phyloP scores from a whole-genome alignment of 1,140 invertebrate genomes.

The Heliothis virescens region DNA sequence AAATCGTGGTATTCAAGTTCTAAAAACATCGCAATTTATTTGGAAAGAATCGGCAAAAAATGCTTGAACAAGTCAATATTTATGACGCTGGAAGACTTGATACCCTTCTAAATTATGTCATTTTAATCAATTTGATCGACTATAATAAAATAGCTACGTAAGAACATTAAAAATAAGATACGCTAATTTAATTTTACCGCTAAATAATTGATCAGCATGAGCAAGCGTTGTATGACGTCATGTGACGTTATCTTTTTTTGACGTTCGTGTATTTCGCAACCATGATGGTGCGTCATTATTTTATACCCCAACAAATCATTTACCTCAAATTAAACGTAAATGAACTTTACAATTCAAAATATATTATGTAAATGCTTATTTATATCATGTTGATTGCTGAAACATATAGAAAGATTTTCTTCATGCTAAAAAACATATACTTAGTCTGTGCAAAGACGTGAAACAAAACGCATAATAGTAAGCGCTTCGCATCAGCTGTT shows the following conservation, averaged over 20 bases:
- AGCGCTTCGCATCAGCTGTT: constrained; percentile 84
- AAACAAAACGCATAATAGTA: constrained; percentile 48
- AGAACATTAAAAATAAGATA: background rate
- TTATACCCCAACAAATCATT: background rate
- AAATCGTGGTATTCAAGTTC: too few species aligned
- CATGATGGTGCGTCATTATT: constrained; percentile 28
- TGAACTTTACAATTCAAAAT: background rate
- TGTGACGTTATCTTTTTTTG: constrained; percentile 54
- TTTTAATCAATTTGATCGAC: background rate
- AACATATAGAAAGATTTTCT: background rate
- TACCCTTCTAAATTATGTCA: background rate
- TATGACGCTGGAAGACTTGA: background rate
- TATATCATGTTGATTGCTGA: background rate
- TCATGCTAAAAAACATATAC: background rate
- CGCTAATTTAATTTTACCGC: constrained; percentile 66
- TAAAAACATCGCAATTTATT: too few species aligned
- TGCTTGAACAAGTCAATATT: too few species aligned
- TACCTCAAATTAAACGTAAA: background rate
- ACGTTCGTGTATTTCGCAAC: constrained; percentile 19
- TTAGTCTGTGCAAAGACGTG: background rate
- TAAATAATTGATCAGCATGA: constrained; percentile 53
- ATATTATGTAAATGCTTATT: background rate
- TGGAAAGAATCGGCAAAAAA: too few species aligned
- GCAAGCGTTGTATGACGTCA: constrained; percentile 62
- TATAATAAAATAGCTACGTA: background rate